Evolutionary conservation across 2,888 invertebrate genomes (phyloP).

Genomic region (Vesta saturnalis): DNA sequence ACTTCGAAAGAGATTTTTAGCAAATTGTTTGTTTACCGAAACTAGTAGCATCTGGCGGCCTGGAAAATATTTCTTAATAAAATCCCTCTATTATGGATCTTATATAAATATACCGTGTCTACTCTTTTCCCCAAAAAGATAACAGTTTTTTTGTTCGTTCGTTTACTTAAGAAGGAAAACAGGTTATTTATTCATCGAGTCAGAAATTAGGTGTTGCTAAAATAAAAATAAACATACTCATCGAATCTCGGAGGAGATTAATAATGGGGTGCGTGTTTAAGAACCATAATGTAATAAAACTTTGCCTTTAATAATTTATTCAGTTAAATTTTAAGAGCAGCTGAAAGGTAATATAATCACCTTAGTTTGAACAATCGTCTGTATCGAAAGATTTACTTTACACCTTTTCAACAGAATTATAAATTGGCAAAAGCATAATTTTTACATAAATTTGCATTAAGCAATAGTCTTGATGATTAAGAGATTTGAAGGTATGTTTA

Average conservation of each 20-base stretch:
- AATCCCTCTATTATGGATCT: constrained; percentile 16
- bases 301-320: neutral
- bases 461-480: no score
- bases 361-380: no score
- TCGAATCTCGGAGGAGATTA: neutral
- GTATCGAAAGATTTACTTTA: no score
- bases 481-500: no score
- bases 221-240: neutral
- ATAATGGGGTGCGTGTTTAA: constrained; percentile 1
- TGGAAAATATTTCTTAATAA: constrained; percentile 14
- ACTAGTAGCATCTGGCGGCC: constrained; percentile 17
- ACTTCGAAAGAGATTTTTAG: constrained; percentile 21
- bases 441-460: no score
- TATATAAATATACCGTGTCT: constrained; percentile 12
- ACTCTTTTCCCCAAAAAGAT: neutral
- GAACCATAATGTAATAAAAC: neutral
- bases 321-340: neutral
- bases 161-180: neutral
- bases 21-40: constrained; percentile 26
- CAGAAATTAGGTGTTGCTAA: constrained; percentile 11
- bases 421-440: no score
- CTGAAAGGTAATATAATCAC: neutral
- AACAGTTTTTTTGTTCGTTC: neutral
- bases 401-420: no score
- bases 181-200: neutral